Evolutionary conservation across 1,140 invertebrate genomes (phyloP).

Genomic region (Solenopsis invicta): DNA sequence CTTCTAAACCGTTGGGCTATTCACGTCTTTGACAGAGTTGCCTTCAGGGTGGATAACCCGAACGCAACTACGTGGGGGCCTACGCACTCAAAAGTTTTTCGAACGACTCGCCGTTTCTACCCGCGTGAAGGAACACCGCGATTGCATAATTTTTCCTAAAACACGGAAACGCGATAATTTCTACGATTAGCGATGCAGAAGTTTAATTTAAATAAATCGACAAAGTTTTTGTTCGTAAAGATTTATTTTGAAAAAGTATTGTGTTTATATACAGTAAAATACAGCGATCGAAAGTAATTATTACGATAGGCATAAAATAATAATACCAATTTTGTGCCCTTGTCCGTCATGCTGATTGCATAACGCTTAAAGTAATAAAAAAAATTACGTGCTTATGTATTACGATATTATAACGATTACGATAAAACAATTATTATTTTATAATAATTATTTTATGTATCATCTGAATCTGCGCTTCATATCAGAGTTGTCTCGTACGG

Average conservation of each 20-base stretch:
- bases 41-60: constrained; percentile 73
- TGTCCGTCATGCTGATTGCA: neutral
- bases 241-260: neutral
- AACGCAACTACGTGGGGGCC: constrained; percentile 60
- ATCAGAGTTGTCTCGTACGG: neutral
- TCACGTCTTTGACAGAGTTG: constrained; percentile 73
- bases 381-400: neutral
- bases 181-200: neutral
- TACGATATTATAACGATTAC: constrained; percentile 1
- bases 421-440: neutral
- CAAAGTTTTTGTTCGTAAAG: neutral
- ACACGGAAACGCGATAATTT: neutral
- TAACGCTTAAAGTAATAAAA: neutral
- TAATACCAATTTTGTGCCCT: neutral
- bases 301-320: neutral
- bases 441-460: neutral
- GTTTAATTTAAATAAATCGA: neutral
- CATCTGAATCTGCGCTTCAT: neutral
- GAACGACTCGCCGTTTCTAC: constrained; percentile 61
- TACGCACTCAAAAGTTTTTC: constrained; percentile 62
- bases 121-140: neutral
- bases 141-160: constrained; percentile 45
- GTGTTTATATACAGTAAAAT: neutral
- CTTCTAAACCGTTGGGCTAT: constrained; percentile 71
- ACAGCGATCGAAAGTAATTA: neutral